These are phyloP conservation scores for Thymelicus acteon DNA, from an alignment of 2,888 invertebrate species.

Conservation along the genomic window DNA sequence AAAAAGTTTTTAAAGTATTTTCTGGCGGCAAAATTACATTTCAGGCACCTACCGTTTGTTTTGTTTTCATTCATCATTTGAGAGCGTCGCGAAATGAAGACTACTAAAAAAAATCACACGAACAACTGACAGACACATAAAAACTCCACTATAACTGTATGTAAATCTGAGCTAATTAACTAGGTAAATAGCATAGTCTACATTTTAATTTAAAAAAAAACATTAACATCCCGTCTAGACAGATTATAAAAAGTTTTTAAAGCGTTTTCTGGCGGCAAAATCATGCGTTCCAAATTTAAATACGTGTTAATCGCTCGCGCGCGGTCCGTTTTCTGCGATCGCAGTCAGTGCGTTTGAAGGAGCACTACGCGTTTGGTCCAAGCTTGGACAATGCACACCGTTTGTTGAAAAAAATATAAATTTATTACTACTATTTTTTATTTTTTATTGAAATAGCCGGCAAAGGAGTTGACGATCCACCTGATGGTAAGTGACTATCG, in stretches of 20 bases:
- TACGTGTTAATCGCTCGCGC: conserved; percentile 22
- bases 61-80: neutral
- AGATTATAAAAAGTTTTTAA: conserved; percentile 10
- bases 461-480: too few relatives aligned
- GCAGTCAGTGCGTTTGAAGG: neutral
- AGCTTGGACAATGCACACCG: conserved; percentile 13
- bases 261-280: neutral
- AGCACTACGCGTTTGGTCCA: conserved; percentile 11
- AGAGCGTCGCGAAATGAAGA: neutral
- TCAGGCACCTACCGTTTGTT: neutral
- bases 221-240: conserved; percentile 7
- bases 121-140: too few relatives aligned
- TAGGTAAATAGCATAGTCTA: neutral
- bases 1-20: too few relatives aligned
- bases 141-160: too few relatives aligned
- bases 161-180: neutral
- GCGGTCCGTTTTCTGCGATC: conserved; percentile 19
- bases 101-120: neutral
- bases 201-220: neutral
- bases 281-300: conserved; percentile 30
- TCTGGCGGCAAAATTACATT: too few relatives aligned
- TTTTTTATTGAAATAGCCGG: too few relatives aligned
- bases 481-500: too few relatives aligned
- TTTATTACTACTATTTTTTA: neutral
- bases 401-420: too few relatives aligned